Base-by-base conservation (phyloP, 2,113 vertebrate species). In the Sturnira hondurensis region DNA sequence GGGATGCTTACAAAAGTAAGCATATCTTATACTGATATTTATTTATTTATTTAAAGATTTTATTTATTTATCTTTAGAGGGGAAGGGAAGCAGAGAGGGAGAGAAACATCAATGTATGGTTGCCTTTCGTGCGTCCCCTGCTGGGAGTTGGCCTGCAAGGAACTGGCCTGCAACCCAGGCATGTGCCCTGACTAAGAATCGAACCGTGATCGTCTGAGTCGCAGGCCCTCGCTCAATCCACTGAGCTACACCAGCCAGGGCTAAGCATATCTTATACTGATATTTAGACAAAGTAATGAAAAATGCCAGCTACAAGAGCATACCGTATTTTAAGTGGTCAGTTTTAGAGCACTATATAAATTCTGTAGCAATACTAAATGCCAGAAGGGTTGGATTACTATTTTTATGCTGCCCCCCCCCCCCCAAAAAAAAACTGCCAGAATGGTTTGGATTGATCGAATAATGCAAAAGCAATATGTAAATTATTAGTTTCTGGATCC, bases 401-500 rank as follows among this genome's bases (percentile, higher is more conserved):
- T 71, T 95, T 90, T 84, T 73, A 70, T 68, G 41, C 31, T 38
- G 4, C 16, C 16, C 17, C 19, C 16, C 16, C 17, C 19, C 52
- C 52, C 50, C 50, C 50, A 54, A 56, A 82, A n/a, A 38, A 26
- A 4, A 13, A 56, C 16, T 76, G 24, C 20, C 28, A 73, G 10
- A 81, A 33, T 93, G 65, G 33, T 84, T 95, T 78, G 41, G 28
- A 58, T 87, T 71, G 15, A 68, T 78, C 17, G 95, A 78, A 52
- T 73, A 73, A 56, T 70, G 3, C 83, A 56, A 89, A 86, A 89
- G 16, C 31, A 82, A 41, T 73, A 58, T 83, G 2, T 85, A 70
- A 91, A 31, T 83, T 89, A 36, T n/a, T 93, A 41, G 41, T 86
- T 94, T 94, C 43, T 92, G 16, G 52, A 71, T 86, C 15, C 73